Evolutionary conservation across 2,888 invertebrate genomes (phyloP), one percentile per base, ranked within the genome.

Genomic region (Boloria euphrosyne): DNA sequence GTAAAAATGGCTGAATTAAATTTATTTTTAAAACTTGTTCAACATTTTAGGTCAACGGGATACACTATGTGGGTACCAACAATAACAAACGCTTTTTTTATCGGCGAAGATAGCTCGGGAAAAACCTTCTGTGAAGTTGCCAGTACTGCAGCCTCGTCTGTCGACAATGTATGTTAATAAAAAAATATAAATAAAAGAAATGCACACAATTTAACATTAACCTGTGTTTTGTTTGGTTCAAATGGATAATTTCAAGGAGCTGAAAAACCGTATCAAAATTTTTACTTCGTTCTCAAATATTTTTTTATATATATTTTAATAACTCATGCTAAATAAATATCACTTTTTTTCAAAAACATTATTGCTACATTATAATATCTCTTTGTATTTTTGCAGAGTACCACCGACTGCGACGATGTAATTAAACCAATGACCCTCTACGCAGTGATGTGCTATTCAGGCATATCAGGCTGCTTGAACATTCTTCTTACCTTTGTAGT

Each of bases 11-110:
- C n/a, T n/a, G n/a, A n/a, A n/a, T n/a, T n/a, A n/a, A n/a, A n/a
- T n/a, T n/a, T 38, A 38, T 38, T 38, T 38, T 38, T 38, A 10
- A 38, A 38, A 38, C 10, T 49, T n/a, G 47, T 55, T 52, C 14
- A 43, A 53, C 44, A 50, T 70, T 73, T 5, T 72, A 89, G 89
- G 13, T 87, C 88, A 10, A 88, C 89, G 0, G 88, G 89, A 1
- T 90, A 80, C 70, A 85, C 87, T 0, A 86, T 90, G 86, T 89
- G 87, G 87, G 83, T 90, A 4, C 86, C 89, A 0, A 87, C 88
- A 0, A 81, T 89, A 78, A 82, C 85, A 0, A 90, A 89, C 62
- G 86, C 86, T 0, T 90, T 84, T 71, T 89, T 88, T 71, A 78
- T 75, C 17, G 83, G 82, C 6, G 79, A 76, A 0, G 79, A 85